These are phyloP conservation scores for Channa maculata DNA, from an alignment of 2,113 vertebrate genomes.

Conservation along the genomic window DNA sequence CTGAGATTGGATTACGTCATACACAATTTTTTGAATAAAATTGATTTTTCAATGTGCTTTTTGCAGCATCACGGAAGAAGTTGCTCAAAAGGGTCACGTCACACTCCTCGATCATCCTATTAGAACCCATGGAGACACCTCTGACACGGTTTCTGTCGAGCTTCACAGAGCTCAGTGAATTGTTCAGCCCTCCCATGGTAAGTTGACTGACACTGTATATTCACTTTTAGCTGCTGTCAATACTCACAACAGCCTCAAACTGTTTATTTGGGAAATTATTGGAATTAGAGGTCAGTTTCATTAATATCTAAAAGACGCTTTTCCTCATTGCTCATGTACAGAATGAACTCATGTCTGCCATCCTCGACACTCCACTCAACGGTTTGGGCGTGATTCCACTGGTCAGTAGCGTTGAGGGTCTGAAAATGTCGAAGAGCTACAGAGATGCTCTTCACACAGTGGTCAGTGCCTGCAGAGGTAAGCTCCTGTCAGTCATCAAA, in stretches of 20 bases:
- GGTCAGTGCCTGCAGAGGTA: constrained; percentile 87
- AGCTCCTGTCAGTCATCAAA: background rate
- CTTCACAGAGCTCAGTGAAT: constrained; percentile 75
- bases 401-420: constrained; percentile 58
- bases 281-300: background rate
- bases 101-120: constrained; percentile 85
- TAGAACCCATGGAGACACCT: constrained; percentile 88
- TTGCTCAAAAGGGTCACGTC: constrained; percentile 81
- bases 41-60: background rate
- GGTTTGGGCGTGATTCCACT: constrained; percentile 85
- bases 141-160: constrained; percentile 87
- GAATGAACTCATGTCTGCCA: constrained; percentile 78
- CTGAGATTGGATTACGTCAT: background rate
- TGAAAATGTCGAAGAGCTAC: constrained; percentile 80
- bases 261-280: background rate
- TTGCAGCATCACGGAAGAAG: constrained; percentile 84
- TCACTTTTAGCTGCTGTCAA: background rate
- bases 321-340: constrained; percentile 19
- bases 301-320: background rate
- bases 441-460: constrained; percentile 81
- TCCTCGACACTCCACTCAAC: constrained; percentile 81
- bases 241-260: background rate
- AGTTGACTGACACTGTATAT: constrained; percentile 3
- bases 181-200: constrained; percentile 83
- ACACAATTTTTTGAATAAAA: background rate